phyloP scores from a whole-genome alignment of 2,888 invertebrate genomes.

The Calameuta pallipes region DNA sequence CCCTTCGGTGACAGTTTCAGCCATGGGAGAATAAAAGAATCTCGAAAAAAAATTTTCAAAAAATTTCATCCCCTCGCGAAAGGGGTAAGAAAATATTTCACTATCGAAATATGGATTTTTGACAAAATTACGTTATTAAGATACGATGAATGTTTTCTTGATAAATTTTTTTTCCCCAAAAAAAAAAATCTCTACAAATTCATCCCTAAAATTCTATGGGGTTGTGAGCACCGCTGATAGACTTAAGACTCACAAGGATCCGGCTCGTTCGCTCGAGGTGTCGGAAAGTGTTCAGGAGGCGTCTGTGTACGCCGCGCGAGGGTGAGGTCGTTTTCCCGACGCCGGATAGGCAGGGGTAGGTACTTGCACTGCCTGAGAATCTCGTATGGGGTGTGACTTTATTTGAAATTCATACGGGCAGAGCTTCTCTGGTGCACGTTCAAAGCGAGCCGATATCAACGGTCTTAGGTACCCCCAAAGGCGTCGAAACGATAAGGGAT shows the following conservation, averaged over 20 bases:
- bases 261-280: slow-evolving; percentile 22
- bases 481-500: slow-evolving; percentile 30
- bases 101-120: no score
- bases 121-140: fast-evolving
- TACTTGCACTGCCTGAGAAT: slow-evolving; percentile 1
- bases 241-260: slow-evolving; percentile 31
- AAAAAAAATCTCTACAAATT: background rate
- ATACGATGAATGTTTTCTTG: no score
- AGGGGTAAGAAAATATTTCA: no score
- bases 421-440: slow-evolving; percentile 31
- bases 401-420: slow-evolving; percentile 50
- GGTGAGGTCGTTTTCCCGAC: slow-evolving; percentile 16
- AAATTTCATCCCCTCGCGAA: no score
- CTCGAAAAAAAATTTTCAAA: no score
- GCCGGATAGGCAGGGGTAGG: slow-evolving; percentile 9
- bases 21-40: no score
- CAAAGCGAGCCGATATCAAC: slow-evolving; percentile 50
- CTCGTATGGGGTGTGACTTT: slow-evolving; percentile 35
- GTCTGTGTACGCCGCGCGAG: background rate
- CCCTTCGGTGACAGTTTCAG: no score
- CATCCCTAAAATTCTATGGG: background rate
- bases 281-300: slow-evolving; percentile 19
- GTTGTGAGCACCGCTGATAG: slow-evolving; percentile 29
- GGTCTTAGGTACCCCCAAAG: slow-evolving; percentile 43
- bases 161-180: no score